Base-by-base conservation (phyloP, 2,888 invertebrate genomes). In the Spodoptera exigua region DNA sequence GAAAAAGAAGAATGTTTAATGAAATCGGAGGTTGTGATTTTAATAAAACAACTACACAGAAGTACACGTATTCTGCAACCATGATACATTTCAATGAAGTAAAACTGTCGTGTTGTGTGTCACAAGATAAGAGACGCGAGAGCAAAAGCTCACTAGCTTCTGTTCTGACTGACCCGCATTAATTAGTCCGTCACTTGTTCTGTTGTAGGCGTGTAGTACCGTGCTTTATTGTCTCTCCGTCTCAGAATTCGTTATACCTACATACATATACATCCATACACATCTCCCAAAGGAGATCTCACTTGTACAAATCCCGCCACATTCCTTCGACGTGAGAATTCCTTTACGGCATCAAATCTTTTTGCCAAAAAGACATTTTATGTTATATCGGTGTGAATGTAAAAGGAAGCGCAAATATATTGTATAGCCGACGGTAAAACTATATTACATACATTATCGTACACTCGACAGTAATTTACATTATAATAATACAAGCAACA, bases 261-360 rank as follows among this genome's bases (percentile, higher is more conserved):
- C 76, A 70, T 62, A 70, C 34, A 32, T 60, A 27, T 78, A 70
- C 34, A 32, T 60, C 5, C 77, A 79, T 76, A 71, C 64, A 70
- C 27, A 36, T 60, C 61, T 75, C 81, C 81, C 80, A 74, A 77
- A 83, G 81, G 85, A 79, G 70, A 27, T 70, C 72, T 67, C 78
- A 82, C 85, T 86, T 85, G 81, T 81, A 80, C 82, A 85, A 87
- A 87, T 86, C 82, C 85, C 77, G 78, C 83, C 80, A 79, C 85
- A 84, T 86, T 85, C 78, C 76, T 70, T 74, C 79, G 74, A 83
- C 75, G 82, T 79, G 82, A 76, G 77, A 83, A 83, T 83, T 81
- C 80, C 78, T 84, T 83, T 80, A 77, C 74, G 78, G 81, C 78
- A 57, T 76, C 66, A 81, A 84, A 81, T 84, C 82, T 78, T 82